Conservation (phyloP, 2,888 invertebrate species). For the Oligia fasciuncula region DNA sequence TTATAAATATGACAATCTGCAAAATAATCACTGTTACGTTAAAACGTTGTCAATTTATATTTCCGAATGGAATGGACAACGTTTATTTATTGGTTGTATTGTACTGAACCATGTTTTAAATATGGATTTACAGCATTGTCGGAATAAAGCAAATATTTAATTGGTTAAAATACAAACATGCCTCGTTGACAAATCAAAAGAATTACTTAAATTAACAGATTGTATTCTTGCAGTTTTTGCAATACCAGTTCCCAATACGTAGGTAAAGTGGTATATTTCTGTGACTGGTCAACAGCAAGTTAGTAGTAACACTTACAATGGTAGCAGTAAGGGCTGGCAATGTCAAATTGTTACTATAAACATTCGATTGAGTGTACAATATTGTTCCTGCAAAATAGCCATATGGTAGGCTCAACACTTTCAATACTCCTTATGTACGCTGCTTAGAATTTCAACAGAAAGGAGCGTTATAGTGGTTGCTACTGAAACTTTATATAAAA, state of each 20-base stretch:
- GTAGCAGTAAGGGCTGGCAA: background rate
- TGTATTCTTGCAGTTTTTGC: background rate
- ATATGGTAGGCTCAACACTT: background rate
- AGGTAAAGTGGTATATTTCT: background rate
- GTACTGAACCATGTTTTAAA: background rate
- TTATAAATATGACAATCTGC: constrained; percentile 17
- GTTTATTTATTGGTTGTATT: constrained; percentile 19
- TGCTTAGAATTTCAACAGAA: background rate
- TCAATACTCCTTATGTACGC: background rate
- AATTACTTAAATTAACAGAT: background rate
- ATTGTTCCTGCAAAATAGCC: background rate
- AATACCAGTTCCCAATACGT: background rate
- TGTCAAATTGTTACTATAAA: background rate
- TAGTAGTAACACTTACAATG: background rate
- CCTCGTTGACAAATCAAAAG: background rate
- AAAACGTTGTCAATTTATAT: constrained; percentile 32
- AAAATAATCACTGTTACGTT: constrained; percentile 8
- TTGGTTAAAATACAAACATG: constrained; percentile 1
- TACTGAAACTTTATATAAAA: background rate
- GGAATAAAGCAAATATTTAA: constrained; percentile 1
- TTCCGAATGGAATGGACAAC: constrained; percentile 9
- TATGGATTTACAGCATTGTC: background rate
- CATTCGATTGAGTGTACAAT: background rate
- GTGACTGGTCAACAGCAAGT: background rate
- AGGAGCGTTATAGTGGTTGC: background rate